A percentile compares a stretch with the other conserved stretches of the same genome.
Conservation (phyloP, 2,113 vertebrate genomes). For the Proteles cristata region DNA sequence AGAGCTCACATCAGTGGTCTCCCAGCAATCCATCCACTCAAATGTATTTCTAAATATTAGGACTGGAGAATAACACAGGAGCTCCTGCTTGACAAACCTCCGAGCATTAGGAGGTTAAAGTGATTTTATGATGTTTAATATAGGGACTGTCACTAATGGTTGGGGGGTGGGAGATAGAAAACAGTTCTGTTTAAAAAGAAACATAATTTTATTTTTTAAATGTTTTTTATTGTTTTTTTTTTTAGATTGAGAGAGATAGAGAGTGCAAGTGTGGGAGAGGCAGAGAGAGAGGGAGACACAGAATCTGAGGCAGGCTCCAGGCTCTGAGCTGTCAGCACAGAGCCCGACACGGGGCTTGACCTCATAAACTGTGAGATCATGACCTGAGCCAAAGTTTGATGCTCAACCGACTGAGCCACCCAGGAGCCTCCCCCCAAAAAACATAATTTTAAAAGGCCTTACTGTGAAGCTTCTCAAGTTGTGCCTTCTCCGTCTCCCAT, state of each 20-base stretch:
- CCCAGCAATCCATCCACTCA: neutral
- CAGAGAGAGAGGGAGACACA: too few relatives aligned
- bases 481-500: slow-evolving; percentile 91
- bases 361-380: too few relatives aligned
- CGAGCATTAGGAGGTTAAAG: neutral
- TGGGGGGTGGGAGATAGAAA: neutral
- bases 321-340: too few relatives aligned
- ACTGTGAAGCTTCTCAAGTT: slow-evolving; percentile 96
- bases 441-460: slow-evolving; percentile 71
- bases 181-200: slow-evolving; percentile 18
- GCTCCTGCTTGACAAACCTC: neutral
- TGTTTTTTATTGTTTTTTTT: too few relatives aligned
- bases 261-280: too few relatives aligned
- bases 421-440: neutral
- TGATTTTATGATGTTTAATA: slow-evolving; percentile 35
- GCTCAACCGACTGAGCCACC: too few relatives aligned
- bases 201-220: neutral
- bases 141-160: neutral
- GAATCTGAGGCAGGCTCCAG: too few relatives aligned
- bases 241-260: too few relatives aligned
- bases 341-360: too few relatives aligned
- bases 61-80: neutral
- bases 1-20: slow-evolving; percentile 43
- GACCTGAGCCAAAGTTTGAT: too few relatives aligned
- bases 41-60: slow-evolving; percentile 40